Evolutionary conservation across 2,888 invertebrate species (phyloP).

Genomic region (Chrysolina americana): DNA sequence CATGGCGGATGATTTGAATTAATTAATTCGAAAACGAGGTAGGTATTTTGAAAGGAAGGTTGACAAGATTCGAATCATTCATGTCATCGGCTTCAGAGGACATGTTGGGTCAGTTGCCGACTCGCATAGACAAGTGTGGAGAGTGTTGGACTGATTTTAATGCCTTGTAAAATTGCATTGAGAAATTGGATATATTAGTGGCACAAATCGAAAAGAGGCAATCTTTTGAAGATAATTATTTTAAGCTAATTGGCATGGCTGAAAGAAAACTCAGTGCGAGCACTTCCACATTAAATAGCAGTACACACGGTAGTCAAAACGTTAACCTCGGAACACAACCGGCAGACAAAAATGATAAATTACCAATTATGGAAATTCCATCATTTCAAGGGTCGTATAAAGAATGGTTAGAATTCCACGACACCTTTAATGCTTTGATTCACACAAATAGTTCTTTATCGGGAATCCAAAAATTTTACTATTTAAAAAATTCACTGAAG

Average conservation of each 20-base stretch:
- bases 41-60: conserved; percentile 7
- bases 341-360: conserved; percentile 26
- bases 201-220: conserved; percentile 3
- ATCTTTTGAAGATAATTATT: conserved; percentile 26
- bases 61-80: conserved; percentile 20
- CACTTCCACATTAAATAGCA: neutral
- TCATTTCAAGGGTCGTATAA: conserved; percentile 29
- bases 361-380: conserved; percentile 33
- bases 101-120: neutral
- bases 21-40: conserved; percentile 13
- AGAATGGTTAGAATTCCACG: conserved; percentile 26
- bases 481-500: conserved; percentile 23
- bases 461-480: conserved; percentile 30
- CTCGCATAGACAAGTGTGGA: conserved; percentile 19
- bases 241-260: conserved; percentile 19
- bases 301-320: conserved; percentile 6
- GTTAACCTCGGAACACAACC: neutral
- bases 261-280: conserved; percentile 11
- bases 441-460: conserved; percentile 21
- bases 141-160: conserved; percentile 25
- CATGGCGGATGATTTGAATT: conserved; percentile 7
- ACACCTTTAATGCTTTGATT: conserved; percentile 27
- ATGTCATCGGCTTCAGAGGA: neutral
- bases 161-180: conserved; percentile 5
- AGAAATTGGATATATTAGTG: conserved; percentile 7